Base-by-base conservation (phyloP, 2,888 invertebrate species). In the Agrenia bidenticulata region DNA sequence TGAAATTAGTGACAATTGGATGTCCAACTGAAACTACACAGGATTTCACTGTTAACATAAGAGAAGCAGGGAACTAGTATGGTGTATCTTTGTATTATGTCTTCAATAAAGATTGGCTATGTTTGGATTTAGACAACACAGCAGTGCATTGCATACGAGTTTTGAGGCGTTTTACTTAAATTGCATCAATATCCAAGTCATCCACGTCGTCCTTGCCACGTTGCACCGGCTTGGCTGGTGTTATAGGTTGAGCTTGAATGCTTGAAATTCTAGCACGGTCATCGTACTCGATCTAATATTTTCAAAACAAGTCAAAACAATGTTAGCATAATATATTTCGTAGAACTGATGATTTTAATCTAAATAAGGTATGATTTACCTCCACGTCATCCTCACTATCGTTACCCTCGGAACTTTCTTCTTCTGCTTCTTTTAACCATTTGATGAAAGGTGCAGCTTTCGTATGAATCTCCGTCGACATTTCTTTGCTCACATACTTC, bases 391-490 rank as follows among this genome's bases (percentile, higher is more conserved):
- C 84, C 53, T 88, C 88, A 72, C 89, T 89, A 65, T 87, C 88
- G 63, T 88, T 87, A 26, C 87, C 87, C 45, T 86, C 86, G n/a
- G 88, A 89, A 24, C 89, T 89, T 72, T 89, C 89, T 79, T 94
- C 96, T 79, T 96, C 96, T 66, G 98, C 98, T 80, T 98, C 95
- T 80, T 91, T 88, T 77, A 99, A 85, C 99, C 99, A 99, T 78
- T 89, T 93, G 69, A 99, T 86, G 82, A 99, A 95, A 64, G 94
- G 94, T 78, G 89, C 88, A 60, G 95, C 96, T 79, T 91, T 90
- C 72, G 89, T 88, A 77, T 94, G 90, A 79, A 99, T 94, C 80
- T 97, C 94, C 68, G 89, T 88, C 67, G 90, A 89, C 67, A 95
- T 82, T 80, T 98, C 97, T 80, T 90, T 90, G 64, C 88, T 84